These are phyloP conservation scores for Porites divaricata DNA, from an alignment of 92 coral and sea anemone species.

Conservation along the genomic window DNA sequence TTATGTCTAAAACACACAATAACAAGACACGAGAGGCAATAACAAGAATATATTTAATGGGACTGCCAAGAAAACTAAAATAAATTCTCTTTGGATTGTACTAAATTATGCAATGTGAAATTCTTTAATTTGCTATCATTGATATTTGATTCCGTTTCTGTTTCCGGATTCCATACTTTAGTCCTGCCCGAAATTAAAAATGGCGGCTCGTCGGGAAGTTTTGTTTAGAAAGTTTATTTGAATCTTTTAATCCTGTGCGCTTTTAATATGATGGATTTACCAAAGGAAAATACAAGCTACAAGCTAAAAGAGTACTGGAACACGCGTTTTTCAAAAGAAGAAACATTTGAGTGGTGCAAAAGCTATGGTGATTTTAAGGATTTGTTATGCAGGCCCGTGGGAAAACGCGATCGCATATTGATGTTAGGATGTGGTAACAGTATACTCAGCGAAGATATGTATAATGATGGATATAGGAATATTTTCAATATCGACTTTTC, in stretches of 20 bases:
- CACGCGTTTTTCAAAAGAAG: conserved; percentile 64
- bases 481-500: conserved; percentile 80
- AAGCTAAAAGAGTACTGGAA: conserved; percentile 73
- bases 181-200: no score
- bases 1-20: no score
- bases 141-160: no score
- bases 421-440: conserved; percentile 82
- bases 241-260: neutral
- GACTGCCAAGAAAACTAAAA: no score
- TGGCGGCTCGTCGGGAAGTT: no score
- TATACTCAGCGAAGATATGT: conserved; percentile 73
- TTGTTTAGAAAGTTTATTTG: no score
- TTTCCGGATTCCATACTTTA: no score
- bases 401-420: conserved; percentile 54
- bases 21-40: no score
- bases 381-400: conserved; percentile 42
- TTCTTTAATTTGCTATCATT: no score
- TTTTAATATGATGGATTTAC: conserved; percentile 49
- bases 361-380: conserved; percentile 68
- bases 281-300: conserved; percentile 52
- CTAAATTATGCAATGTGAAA: no score
- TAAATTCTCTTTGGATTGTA: no score
- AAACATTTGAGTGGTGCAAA: conserved; percentile 79
- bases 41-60: no score
- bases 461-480: conserved; percentile 63